Evolutionary conservation across 2,797 vertebrate genomes (phyloP), one percentile per base, ranked within the genome.

Genomic region (Mormyrus proboscirostris): DNA sequence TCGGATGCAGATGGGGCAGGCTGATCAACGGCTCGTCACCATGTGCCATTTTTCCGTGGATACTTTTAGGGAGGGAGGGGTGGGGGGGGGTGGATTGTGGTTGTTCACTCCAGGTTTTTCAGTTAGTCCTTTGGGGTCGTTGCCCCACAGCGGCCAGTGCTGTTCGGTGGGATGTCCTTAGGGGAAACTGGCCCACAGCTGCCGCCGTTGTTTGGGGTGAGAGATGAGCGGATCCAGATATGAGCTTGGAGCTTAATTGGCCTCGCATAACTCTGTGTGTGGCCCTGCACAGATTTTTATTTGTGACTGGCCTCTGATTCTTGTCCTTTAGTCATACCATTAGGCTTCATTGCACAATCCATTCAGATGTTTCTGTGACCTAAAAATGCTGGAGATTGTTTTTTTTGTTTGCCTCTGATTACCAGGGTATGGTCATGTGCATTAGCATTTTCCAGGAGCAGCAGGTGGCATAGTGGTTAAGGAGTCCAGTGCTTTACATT

Each of bases 1-100:
- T 93, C 91, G 89, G 65, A 92, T 91, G 90, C 91, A 92, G 92
- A 93, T 92, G 92, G 65, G 62, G 89, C 69, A 88, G n/a, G 4
- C 76, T 85, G 76, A 90, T 90, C 90, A 89, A 93, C 94, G 79
- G 92, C 92, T 91, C 91, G 91, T 87, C 88, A 88, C 69, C 89
- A 89, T 90, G 9, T 88, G 88, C 41, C 50, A 91, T 92, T 93
- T 76, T 94, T 91, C 90, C 87, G 91, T 91, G 90, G 91, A 89
- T 88, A 90, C 88, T 90, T 84, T 91, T 86, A 5, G 16, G 16
- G 85, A 22, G 50, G 51, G 8, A 49, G 76, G 19, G 76, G 76
- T 9, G 16, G 4, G 25, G 14, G 6, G 14, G 25, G 65, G 33
- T 0, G 12, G 69, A 8, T 41, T 76, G 12, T 8, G 44, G 50